Base-by-base conservation (phyloP, 2,113 vertebrate species). In the Phocoena phocoena region DNA sequence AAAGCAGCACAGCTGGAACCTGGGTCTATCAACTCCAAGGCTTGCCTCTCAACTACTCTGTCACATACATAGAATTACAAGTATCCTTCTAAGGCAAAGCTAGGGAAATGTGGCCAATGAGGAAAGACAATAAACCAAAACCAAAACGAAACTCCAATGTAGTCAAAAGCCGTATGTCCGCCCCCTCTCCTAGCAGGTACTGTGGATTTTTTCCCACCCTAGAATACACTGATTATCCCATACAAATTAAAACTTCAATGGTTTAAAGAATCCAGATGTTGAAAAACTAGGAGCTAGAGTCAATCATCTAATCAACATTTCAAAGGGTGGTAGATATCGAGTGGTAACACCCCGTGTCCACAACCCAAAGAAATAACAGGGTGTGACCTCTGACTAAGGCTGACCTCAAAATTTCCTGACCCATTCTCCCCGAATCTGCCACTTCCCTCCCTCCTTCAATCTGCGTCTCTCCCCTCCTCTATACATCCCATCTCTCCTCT, bases 291-390 rank as follows among this genome's bases (percentile, higher is more conserved):
- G 70, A 82, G 79, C 26, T 92, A 93, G n/a, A 84, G 93, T 44
- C 97, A 94, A 55, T 83, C 83, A 80, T 55, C 74, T 97, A 96
- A 96, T 94, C 93, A 82, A 93, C 88, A 95, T 94, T 95, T 97
- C 96, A 95, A 97, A 98, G 88, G 71, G 62, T 93, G 84, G 50
- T 5, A 97, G 95, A 97, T 97, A 97, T 88, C 95, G 86, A 90
- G 55, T 44, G 67, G 89, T 92, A 92, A 95, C 94, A 96, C 87
- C 96, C 74, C 92, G 88, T 1, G n/a, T 96, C 90, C 89, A 96
- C 97, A 94, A 88, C 93, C 84, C 85, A 74, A 95, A 97, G 88
- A 95, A 97, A 97, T 83, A 95, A 93, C 93, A 97, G 93, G 95
- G 96, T 96, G 86, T 89, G 73, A 89, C 88, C 89, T 97, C 96